phyloP scores from a whole-genome alignment of 2,113 vertebrate species.

The Puffinus mauretanicus region DNA sequence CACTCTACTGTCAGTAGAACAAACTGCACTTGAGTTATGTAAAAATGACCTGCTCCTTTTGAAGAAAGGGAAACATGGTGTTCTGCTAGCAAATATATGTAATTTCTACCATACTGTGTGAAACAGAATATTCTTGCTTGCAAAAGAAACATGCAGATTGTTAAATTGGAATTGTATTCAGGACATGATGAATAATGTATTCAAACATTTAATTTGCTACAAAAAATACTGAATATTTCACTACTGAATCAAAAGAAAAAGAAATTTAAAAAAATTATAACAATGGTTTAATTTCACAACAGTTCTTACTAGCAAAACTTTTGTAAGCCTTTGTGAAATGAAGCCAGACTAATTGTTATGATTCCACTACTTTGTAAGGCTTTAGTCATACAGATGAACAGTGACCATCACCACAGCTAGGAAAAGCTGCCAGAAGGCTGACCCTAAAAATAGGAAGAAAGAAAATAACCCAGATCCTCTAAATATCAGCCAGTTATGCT shows the following conservation, averaged over 20 bases:
- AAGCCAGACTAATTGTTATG: not conserved
- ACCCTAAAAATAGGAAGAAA: slow-evolving; percentile 55
- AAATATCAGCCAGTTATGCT: not conserved
- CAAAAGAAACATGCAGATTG: not conserved
- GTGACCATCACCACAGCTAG: not conserved
- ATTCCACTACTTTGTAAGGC: not conserved
- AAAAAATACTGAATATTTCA: not conserved
- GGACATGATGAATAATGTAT: not conserved
- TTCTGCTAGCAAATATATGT: not conserved
- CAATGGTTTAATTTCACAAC: not conserved
- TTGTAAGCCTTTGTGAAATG: not conserved
- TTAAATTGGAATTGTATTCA: not conserved
- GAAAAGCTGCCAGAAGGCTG: slow-evolving; percentile 24
- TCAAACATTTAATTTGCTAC: not conserved
- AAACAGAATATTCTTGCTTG: not conserved
- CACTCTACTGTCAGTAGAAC: not conserved
- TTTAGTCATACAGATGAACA: not conserved
- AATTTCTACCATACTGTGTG: not conserved
- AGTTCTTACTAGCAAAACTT: not conserved
- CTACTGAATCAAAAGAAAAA: not conserved
- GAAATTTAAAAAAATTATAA: fast-evolving
- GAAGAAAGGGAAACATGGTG: not conserved
- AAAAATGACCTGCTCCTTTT: not conserved
- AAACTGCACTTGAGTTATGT: not conserved
- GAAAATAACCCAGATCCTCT: slow-evolving; percentile 30